Evolutionary conservation across 2,888 invertebrate species (phyloP), one percentile per base, ranked within the genome.

Genomic region (Leptothorax acervorum): DNA sequence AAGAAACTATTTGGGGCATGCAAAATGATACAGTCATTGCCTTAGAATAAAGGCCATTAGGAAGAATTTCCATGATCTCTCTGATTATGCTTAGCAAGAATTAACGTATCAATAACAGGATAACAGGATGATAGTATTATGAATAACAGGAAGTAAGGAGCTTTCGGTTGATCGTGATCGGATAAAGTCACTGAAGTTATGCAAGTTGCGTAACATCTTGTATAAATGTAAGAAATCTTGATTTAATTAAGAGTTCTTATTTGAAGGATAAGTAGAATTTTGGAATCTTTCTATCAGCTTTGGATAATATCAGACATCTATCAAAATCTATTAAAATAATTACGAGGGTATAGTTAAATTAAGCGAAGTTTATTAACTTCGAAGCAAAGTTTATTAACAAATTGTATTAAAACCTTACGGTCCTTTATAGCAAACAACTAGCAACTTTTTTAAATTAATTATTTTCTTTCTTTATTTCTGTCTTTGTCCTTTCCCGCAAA

Each of bases 141-240:
- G 28, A 79, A 48, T n/a, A 48, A 71, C 18, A 15, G 6, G 11
- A 35, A 35, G 12, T 71, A 39, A 79, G 6, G 6, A 48, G 18
- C 11, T 68, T 68, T 42, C 2, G 55, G 57, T 35, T 9, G 55
- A 15, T 9, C 9, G 23, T 70, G n/a, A 57, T 78, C 18, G 45
- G 31, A 57, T 78, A 45, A 55, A 55, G 9, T 57, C 31, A 11
- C 6, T 42, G 23, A 76, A n/a, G 18, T 31, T 45, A 31, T 55
- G 8, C n/a, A n/a, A 23, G n/a, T 79, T 79, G 60, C 28, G 23
- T 73, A 81, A 81, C 35, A n/a, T 28, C 53, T 63, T 18, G 48
- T 18, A 23, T 23, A 4, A 45, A 79, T 73, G 31, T 42, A 35
- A 35, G 9, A 45, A 66, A 39, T 31, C 15, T 12, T 73, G 9